Evolutionary conservation across 1,140 invertebrate species (phyloP), one percentile per base, ranked within the genome.

Genomic region (Euschistus heros): DNA sequence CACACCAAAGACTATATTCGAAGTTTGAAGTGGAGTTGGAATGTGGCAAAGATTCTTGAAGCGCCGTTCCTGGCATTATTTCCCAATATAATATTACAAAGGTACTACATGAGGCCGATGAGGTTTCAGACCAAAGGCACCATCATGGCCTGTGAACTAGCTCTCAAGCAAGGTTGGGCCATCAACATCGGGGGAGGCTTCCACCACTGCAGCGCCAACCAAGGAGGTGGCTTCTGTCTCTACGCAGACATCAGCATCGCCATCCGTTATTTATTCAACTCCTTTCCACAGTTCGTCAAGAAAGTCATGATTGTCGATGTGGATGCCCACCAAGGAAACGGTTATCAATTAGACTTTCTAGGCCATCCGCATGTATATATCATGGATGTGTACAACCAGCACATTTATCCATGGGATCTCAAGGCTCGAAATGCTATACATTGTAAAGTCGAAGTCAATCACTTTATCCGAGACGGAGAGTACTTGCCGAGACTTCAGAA

Each of bases 181-280:
- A 89, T 94, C 47, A 94, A 94, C 74, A 80, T 94, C 17, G 91
- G 91, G 2, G 91, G 91, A 27, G 91, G 91, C 3, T 90, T 90
- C 73, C 88, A 90, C 75, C 90, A 92, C 73, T 91, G 88, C 73
- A 85, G 82, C 66, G 77, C 80, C 2, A 75, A 82, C 46, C 77
- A 77, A 66, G 90, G 90, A 1, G 89, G 87, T 6, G 91, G 91
- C 4, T 94, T 94, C 76, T 94, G 90, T 78, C 81, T 87, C 0
- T 93, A 93, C 76, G 90, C 90, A 7, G 91, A 93, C 74, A 92
- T 94, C 37, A 89, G 88, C 1, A 73, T 93, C 47, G 75, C 89
- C 0, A 80, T 92, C 13, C 78, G 81, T 55, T 85, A 85, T 70
- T 72, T 91, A 2, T 82, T 88, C 50, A 74, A 81, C 14, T 73